Percentiles rank a stretch among this genome's conserved stretches.
Conservation (phyloP, 2,888 invertebrate species). For the Apamea epomidion region DNA sequence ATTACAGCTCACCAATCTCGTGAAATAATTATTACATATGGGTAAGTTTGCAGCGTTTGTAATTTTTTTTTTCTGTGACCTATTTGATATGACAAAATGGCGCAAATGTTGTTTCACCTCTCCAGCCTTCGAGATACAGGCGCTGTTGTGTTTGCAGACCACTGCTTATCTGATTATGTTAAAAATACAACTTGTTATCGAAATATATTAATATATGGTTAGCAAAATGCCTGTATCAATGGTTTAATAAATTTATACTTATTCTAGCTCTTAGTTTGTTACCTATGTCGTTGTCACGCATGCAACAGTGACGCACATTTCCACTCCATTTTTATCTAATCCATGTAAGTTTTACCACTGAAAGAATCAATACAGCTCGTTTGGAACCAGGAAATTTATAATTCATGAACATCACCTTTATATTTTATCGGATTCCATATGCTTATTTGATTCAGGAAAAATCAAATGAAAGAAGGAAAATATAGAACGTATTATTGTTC, state of each 20-base stretch:
- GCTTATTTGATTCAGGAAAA: conserved; percentile 43
- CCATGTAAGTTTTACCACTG: conserved; percentile 9
- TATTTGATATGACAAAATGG: neutral
- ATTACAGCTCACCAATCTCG: neutral
- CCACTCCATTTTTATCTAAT: conserved; percentile 22
- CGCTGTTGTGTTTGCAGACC: no score
- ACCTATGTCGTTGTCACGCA: neutral
- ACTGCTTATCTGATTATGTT: neutral
- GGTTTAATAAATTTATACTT: neutral
- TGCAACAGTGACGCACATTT: neutral
- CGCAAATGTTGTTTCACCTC: neutral
- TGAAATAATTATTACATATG: neutral
- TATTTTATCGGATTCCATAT: conserved; percentile 41
- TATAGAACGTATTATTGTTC: conserved; percentile 28
- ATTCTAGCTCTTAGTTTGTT: neutral
- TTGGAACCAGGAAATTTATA: conserved; percentile 45
- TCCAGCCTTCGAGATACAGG: neutral
- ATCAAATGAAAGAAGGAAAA: conserved; percentile 27
- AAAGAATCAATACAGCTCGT: conserved; percentile 55
- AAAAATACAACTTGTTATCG: neutral
- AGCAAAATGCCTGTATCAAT: neutral
- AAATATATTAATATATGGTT: neutral
- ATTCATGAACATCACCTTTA: conserved; percentile 51
- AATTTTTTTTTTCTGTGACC: neutral
- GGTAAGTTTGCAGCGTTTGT: neutral